Conservation (phyloP, 2,797 vertebrate species). For the Coendou prehensilis region DNA sequence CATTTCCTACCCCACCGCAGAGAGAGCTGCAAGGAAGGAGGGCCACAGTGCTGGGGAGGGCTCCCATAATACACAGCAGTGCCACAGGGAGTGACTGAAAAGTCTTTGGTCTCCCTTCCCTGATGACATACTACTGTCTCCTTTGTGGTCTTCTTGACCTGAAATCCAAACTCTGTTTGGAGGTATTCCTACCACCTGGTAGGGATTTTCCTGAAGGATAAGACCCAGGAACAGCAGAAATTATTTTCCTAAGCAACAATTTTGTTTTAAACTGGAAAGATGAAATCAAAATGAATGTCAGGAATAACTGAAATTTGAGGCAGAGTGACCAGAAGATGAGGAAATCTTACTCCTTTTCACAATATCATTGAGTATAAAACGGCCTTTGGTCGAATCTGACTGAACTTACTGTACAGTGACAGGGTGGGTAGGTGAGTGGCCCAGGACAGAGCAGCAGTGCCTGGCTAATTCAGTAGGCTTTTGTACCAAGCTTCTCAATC, state of each 20-base stretch:
- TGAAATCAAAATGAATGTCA: background rate
- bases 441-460: background rate
- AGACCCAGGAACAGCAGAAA: background rate
- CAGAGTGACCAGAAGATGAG: background rate
- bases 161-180: background rate
- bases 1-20: too few relatives aligned
- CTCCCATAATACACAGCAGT: background rate
- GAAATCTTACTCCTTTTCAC: background rate
- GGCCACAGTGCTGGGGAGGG: fast-evolving
- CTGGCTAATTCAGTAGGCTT: background rate
- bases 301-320: background rate
- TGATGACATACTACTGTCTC: background rate
- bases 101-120: background rate
- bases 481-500: background rate
- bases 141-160: background rate
- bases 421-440: fast-evolving
- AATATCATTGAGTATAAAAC: background rate
- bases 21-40: background rate
- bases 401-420: background rate
- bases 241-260: background rate
- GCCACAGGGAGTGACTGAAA: background rate
- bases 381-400: background rate
- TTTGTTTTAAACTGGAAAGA: background rate
- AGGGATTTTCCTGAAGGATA: background rate
- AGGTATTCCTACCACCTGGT: background rate